These are phyloP conservation scores for Proctacanthus coquilletti DNA, from an alignment of 1,140 invertebrate species.

Conservation along the genomic window DNA sequence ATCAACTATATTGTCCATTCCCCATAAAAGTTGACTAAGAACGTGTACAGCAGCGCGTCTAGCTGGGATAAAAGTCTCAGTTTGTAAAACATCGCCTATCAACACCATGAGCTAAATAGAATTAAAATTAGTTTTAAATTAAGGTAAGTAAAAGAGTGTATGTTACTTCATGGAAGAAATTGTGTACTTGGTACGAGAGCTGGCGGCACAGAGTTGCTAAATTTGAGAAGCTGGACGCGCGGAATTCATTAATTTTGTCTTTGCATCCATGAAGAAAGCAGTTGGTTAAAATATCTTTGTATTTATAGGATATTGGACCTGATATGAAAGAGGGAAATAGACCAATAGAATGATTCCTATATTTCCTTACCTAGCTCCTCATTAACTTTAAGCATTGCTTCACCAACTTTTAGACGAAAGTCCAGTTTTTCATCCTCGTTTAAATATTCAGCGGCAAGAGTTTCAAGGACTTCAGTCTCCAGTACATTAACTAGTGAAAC, in stretches of 20 bases:
- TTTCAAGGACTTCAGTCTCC: conserved; percentile 22
- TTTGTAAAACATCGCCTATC: conserved; percentile 40
- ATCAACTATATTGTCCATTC: conserved; percentile 44
- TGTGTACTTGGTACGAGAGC: conserved; percentile 51
- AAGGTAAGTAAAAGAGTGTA: not conserved
- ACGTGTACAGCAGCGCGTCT: conserved; percentile 56
- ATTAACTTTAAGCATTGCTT: conserved; percentile 53
- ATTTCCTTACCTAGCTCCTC: conserved; percentile 48
- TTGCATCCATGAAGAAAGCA: conserved; percentile 46
- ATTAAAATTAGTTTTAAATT: conserved; percentile 3
- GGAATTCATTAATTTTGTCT: conserved; percentile 47
- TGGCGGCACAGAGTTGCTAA: conserved; percentile 60
- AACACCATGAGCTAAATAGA: conserved; percentile 43
- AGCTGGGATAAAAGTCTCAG: conserved; percentile 45
- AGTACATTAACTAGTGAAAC: conserved; percentile 17
- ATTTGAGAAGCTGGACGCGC: conserved; percentile 63
- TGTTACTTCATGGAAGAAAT: conserved; percentile 41
- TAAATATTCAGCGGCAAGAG: conserved; percentile 22
- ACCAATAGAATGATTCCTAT: too few relatives aligned
- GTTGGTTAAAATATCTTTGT: conserved; percentile 50
- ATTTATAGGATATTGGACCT: conserved; percentile 51
- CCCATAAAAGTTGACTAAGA: conserved; percentile 46
- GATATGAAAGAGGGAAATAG: conserved; percentile 6
- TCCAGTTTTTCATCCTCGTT: conserved; percentile 15
- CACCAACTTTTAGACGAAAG: conserved; percentile 54